These are phyloP conservation scores for Nycteola revayana DNA, from an alignment of 2,888 invertebrate species.

Conservation along the genomic window DNA sequence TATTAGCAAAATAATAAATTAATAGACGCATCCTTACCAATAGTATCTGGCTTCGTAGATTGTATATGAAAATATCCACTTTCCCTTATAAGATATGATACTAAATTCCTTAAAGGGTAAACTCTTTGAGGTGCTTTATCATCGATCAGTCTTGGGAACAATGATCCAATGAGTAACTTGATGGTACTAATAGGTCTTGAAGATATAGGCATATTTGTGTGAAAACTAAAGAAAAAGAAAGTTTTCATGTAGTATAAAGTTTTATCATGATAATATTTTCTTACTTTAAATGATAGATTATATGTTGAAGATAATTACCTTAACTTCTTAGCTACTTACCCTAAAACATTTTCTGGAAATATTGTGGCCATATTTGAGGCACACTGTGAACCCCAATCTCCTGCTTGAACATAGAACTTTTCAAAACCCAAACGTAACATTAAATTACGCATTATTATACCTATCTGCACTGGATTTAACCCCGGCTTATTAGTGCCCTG, in stretches of 20 bases:
- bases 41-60: slow-evolving; percentile 91
- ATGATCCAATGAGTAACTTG: slow-evolving; percentile 68
- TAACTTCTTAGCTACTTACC: slow-evolving; percentile 59
- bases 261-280: no score
- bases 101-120: slow-evolving; percentile 71
- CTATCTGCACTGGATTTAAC: slow-evolving; percentile 80
- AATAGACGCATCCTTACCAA: no score
- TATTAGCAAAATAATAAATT: no score
- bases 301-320: no score
- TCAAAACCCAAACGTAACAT: slow-evolving; percentile 86
- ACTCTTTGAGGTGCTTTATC: slow-evolving; percentile 63
- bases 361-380: slow-evolving; percentile 82
- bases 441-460: slow-evolving; percentile 84
- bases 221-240: slow-evolving; percentile 84
- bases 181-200: slow-evolving; percentile 50
- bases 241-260: no score
- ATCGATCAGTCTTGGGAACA: slow-evolving; percentile 74
- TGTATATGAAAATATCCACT: slow-evolving; percentile 88
- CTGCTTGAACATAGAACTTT: slow-evolving; percentile 87
- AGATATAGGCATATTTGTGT: slow-evolving; percentile 84
- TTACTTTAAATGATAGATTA: no score
- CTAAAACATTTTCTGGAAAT: slow-evolving; percentile 82
- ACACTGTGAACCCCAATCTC: slow-evolving; percentile 89
- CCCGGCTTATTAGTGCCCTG: slow-evolving; percentile 83
- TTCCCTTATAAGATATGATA: slow-evolving; percentile 65